These are phyloP conservation scores for Clupea harengus DNA, from an alignment of 2,113 vertebrate species.

Conservation along the genomic window DNA sequence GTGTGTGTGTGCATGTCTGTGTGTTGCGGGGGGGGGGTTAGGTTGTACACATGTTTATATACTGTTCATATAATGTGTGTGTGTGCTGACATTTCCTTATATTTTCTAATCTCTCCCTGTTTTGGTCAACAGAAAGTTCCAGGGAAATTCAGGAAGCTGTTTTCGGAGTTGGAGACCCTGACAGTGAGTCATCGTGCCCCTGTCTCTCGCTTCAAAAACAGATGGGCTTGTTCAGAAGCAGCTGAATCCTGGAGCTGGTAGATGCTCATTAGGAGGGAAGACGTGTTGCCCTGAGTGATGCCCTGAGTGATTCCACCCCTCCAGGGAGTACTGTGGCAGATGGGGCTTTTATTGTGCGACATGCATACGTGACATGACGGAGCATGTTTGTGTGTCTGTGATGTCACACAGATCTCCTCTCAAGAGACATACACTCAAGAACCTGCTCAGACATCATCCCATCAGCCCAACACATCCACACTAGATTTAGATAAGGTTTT, in stretches of 20 bases:
- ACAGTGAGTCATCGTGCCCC: constrained; percentile 79
- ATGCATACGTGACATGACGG: background rate
- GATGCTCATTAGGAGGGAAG: constrained; percentile 32
- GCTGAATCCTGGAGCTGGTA: background rate
- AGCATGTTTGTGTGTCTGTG: constrained; percentile 11
- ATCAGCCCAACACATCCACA: background rate
- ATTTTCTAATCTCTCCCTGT: background rate
- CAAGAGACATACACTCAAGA: background rate
- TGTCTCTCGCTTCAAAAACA: background rate
- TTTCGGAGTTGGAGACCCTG: constrained; percentile 92
- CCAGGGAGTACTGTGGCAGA: constrained; percentile 19
- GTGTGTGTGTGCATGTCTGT: background rate
- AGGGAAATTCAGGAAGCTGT: constrained; percentile 95
- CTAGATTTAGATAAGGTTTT: background rate
- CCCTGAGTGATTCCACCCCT: constrained; percentile 23
- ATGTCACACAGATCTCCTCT: background rate
- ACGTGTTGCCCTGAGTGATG: constrained; percentile 18
- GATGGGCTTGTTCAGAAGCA: background rate
- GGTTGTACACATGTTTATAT: no score
- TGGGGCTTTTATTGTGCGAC: constrained; percentile 12
- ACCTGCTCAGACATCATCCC: background rate
- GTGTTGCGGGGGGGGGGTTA: background rate
- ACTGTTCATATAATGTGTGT: background rate
- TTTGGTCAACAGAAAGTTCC: constrained; percentile 86
- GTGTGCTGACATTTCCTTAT: background rate